Evolutionary conservation across 2,113 vertebrate genomes (phyloP), one percentile per base, ranked within the genome.

Genomic region (Sclerurus mexicanus): DNA sequence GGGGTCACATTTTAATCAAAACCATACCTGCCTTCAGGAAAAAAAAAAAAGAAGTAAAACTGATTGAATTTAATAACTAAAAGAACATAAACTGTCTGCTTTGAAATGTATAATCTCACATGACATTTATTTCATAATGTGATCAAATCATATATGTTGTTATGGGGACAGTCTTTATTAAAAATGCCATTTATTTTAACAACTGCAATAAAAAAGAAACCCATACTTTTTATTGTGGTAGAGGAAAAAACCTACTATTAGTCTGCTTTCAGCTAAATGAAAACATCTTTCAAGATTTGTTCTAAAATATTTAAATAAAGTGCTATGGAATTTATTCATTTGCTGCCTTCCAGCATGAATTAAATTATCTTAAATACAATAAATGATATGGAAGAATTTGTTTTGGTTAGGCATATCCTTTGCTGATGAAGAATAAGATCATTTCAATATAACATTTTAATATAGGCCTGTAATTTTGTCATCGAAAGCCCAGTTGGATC

Each of bases 131-230:
- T 97, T 97, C 92, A 95, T 97, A 96, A 94, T 89, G 59, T 95
- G 97, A 94, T 98, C 95, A 90, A 87, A 95, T 97, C 97, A 97
- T 98, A 95, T 97, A 97, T 96, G 95, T 97, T 97, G 88, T 97
- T 96, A 93, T 96, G 87, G 97, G 96, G 95, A 97, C 97, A 97
- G 89, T 97, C 97, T 97, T 98, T 97, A 98, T 98, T 98, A 97
- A 98, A 98, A 98, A 98, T 96, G 96, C 96, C 96, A 97, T 98
- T 98, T 98, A 97, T 98, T 98, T 98, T 97, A 97, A 97, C 94
- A 98, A 97, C 95, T 60, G 81, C 95, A 97, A 96, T 98, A 97
- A 98, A 98, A 46, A 95, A 85, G 83, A 96, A 97, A 93, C 75
- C 81, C 81, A 86, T 83, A 80, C 76, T 96, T 93, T 95, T 95